Conservation (phyloP, 1,140 invertebrate genomes). For the Zaprionus ornatus region DNA sequence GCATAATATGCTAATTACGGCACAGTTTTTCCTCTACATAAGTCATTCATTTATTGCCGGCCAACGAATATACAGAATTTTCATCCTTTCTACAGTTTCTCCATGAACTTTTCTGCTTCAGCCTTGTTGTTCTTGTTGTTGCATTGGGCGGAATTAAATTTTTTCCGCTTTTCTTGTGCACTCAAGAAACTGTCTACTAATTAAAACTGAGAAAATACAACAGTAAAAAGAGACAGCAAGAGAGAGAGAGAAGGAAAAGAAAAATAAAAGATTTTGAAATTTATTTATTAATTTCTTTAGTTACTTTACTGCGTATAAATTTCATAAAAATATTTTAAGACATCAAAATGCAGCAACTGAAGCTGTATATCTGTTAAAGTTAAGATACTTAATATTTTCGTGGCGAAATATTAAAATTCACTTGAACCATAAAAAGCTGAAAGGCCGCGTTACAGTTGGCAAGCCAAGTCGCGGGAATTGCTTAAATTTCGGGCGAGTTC, state of each 20-base stretch:
- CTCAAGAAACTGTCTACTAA: slow-evolving; percentile 47
- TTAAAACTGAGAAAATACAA: slow-evolving; percentile 45
- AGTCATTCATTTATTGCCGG: slow-evolving; percentile 67
- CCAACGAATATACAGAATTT: slow-evolving; percentile 11
- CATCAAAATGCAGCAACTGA: neutral
- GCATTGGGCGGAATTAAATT: slow-evolving; percentile 55
- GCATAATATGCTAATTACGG: slow-evolving; percentile 72
- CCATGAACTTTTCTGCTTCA: slow-evolving; percentile 38
- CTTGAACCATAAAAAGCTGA: neutral
- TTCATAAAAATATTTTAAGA: neutral
- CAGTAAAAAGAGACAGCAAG: slow-evolving; percentile 12
- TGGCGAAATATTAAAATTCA: neutral
- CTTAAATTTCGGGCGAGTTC: neutral
- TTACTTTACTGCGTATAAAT: neutral
- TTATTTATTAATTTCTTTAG: neutral
- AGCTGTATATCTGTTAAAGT: neutral
- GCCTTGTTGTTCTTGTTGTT: slow-evolving; percentile 28
- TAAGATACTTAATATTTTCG: neutral
- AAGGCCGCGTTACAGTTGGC: too few relatives aligned
- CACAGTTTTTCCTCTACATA: slow-evolving; percentile 59
- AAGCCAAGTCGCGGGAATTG: neutral
- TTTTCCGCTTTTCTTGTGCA: slow-evolving; percentile 27
- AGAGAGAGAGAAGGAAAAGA: neutral
- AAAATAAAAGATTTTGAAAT: neutral
- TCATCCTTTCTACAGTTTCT: slow-evolving; percentile 46